A percentile compares a stretch with the other conserved stretches of the same genome.
phyloP scores from a whole-genome alignment of 2,888 invertebrate species.

The Therioaphis trifolii region DNA sequence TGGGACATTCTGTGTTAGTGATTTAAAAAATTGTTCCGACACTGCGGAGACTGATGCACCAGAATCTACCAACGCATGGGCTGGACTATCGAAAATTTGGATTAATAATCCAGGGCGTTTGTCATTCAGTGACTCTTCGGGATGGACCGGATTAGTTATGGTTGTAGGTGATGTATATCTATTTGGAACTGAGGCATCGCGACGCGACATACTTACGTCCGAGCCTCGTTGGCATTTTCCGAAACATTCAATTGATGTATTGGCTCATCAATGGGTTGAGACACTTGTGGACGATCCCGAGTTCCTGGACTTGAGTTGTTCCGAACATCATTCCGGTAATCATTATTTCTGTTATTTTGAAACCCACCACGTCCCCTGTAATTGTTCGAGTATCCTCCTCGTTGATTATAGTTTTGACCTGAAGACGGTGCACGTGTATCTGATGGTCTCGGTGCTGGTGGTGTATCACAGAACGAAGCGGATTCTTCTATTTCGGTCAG shows the following conservation, averaged over 20 bases:
- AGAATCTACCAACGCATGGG: not conserved
- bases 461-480: not conserved
- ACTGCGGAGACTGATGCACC: no score
- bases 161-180: not conserved
- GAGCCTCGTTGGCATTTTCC: not conserved
- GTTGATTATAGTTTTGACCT: not conserved
- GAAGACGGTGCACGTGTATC: not conserved
- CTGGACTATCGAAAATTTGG: not conserved
- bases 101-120: not conserved
- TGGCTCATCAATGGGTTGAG: not conserved
- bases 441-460: not conserved
- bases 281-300: no score
- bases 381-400: not conserved
- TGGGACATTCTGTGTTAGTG: not conserved
- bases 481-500: conserved; percentile 11
- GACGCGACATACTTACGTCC: not conserved
- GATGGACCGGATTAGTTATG: not conserved
- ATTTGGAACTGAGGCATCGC: not conserved
- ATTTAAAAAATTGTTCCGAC: not conserved
- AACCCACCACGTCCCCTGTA: no score
- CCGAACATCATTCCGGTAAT: no score
- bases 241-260: not conserved
- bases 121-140: not conserved
- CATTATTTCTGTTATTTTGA: no score
- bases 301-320: no score